Percentiles rank a stretch among this genome's conserved stretches.
Evolutionary conservation across 1,140 invertebrate species (phyloP).

Genomic region (Cydia fagiglandana): DNA sequence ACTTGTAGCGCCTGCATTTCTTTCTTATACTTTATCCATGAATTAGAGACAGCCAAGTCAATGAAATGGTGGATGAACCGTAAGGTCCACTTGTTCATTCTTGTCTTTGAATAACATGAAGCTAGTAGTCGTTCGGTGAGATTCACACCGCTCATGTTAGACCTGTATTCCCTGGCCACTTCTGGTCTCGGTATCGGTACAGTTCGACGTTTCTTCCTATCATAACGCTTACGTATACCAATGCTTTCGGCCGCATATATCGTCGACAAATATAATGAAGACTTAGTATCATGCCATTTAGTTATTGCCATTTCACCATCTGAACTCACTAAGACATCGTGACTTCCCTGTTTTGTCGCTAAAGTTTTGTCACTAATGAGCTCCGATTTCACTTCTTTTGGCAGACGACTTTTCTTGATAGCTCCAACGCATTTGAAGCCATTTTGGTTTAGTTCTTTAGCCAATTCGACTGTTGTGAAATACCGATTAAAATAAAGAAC

Average conservation of each 20-base stretch:
- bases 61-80: conserved; percentile 34
- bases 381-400: background rate
- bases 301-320: conserved; percentile 36
- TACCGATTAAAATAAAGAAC: conserved; percentile 19
- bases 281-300: conserved; percentile 38
- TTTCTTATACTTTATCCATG: conserved; percentile 31
- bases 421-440: conserved; percentile 6
- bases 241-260: conserved; percentile 29
- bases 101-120: conserved; percentile 37
- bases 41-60: conserved; percentile 33
- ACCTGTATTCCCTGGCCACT: conserved; percentile 40
- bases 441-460: background rate
- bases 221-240: conserved; percentile 19
- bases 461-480: conserved; percentile 13
- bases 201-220: conserved; percentile 8
- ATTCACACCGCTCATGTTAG: conserved; percentile 41
- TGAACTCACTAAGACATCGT: conserved; percentile 21
- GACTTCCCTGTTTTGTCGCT: conserved; percentile 34
- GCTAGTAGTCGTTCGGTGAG: conserved; percentile 38
- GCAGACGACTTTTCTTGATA: conserved; percentile 1
- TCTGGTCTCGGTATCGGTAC: conserved; percentile 33
- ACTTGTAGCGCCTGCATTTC: conserved; percentile 1
- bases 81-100: conserved; percentile 43
- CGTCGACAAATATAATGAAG: conserved; percentile 31
- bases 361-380: conserved; percentile 31